Evolutionary conservation across 2,113 vertebrate species (phyloP).

Genomic region (Telmatochromis sp.): DNA sequence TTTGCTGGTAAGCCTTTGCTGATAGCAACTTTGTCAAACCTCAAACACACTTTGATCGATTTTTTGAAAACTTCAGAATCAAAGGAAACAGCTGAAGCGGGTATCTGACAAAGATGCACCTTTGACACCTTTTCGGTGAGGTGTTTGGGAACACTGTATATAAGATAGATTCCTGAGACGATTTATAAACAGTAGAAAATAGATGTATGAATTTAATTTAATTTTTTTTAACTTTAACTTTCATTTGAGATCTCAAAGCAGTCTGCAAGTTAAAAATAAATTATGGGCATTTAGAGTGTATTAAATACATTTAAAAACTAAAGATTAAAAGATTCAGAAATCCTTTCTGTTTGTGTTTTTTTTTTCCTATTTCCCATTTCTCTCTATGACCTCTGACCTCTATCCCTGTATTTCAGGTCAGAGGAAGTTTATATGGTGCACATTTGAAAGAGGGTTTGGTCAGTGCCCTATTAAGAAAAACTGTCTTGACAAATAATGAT

Average conservation of each 20-base stretch:
- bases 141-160: not conserved
- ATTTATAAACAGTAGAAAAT: not conserved
- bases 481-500: fast-evolving
- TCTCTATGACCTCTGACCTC: not conserved
- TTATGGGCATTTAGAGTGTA: not conserved
- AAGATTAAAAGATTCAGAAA: not conserved
- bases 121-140: fast-evolving
- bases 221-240: not conserved
- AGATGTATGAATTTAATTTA: not conserved
- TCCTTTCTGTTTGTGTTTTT: fast-evolving
- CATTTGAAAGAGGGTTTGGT: not conserved
- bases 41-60: not conserved
- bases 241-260: not conserved
- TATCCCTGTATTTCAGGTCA: fast-evolving
- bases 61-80: not conserved
- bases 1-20: not conserved
- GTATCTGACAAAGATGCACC: not conserved
- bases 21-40: not conserved
- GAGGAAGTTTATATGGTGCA: not conserved
- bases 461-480: not conserved
- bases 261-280: fast-evolving
- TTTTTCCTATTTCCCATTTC: not conserved
- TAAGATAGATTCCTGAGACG: not conserved
- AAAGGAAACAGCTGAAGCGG: fast-evolving
- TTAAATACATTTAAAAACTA: not conserved